Base-by-base conservation (phyloP, 2,797 vertebrate genomes). In the Aldrovandia affinis region DNA sequence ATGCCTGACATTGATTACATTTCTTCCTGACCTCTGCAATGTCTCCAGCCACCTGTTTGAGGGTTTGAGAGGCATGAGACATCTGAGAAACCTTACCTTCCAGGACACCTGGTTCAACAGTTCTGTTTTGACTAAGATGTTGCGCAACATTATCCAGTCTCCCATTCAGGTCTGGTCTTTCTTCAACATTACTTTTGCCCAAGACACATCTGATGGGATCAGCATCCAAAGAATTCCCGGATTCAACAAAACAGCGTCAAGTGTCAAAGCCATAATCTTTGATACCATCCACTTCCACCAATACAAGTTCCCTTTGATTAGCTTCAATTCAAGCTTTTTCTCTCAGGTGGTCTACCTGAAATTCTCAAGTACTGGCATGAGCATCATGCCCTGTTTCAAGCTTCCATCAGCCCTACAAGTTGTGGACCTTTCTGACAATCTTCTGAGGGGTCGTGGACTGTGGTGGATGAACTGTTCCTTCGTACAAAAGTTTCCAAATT, bases 41-140 rank as follows among this genome's bases (percentile, higher is more conserved):
- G 55, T 82, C n/a, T 42, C 81, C 33, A 44, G 30, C 2, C 18
- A 83, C 25, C 42, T 77, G 28, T 85, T 54, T 79, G 73, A 65
- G 75, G 73, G 14, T 44, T 33, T 85, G 20, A 82, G 33, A 79
- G 30, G 22, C 10, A 65, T 78, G 70, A 65, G 12, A 36, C 1
- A 47, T 20, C 61, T 82, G 33, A 52, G 3, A 20, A 85, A 80
- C 61, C 52, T 85, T n/a, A 65, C 81, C 39, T 85, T 85, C 39
- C 28, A n/a, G 20, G 57, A 83, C 61, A 85, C 81, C 55, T 85
- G 81, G 81, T 82, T 85, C 30, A 83, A 55, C 75, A 85, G 84
- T 47, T 85, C 84, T 42, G 81, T 79, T 36, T 54, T 85, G 54
- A 78, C 68, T 6, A 54, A 83, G 1, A 25, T 81, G 12, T 36